Percentiles rank a stretch among this genome's conserved stretches.
Evolutionary conservation across 2,888 invertebrate species (phyloP).

Genomic region (Prosapia bicincta): DNA sequence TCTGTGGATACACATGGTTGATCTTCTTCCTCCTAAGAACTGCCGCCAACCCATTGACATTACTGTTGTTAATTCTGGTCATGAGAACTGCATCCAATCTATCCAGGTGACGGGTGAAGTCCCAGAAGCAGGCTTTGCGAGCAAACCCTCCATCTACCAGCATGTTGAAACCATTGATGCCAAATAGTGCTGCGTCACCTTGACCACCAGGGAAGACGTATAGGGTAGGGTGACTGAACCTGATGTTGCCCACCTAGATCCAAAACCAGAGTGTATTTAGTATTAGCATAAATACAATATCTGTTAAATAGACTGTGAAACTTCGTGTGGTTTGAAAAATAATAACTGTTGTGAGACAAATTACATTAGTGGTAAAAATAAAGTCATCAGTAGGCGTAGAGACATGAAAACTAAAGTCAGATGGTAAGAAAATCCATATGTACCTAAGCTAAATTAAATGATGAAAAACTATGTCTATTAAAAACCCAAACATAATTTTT

Average conservation of each 20-base stretch:
- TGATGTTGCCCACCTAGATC: constrained; percentile 58
- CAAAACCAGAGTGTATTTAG: too few species aligned
- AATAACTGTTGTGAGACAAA: too few species aligned
- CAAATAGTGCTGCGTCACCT: constrained; percentile 95
- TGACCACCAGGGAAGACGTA: constrained; percentile 96
- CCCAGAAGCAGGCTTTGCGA: constrained; percentile 95
- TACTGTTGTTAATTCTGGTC: constrained; percentile 92
- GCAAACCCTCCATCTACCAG: constrained; percentile 93
- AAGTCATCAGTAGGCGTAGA: too few species aligned
- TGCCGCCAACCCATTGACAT: constrained; percentile 86
- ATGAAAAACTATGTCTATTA: too few species aligned
- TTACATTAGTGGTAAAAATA: too few species aligned
- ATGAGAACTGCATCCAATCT: constrained; percentile 93
- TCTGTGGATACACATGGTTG: constrained; percentile 86
- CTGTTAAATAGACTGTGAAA: too few species aligned
- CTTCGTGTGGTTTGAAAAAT: too few species aligned
- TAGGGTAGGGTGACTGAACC: constrained; percentile 90
- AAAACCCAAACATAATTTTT: too few species aligned
- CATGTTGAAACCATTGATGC: constrained; percentile 95
- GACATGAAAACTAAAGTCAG: too few species aligned
- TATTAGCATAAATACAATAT: too few species aligned
- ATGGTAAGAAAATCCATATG: too few species aligned
- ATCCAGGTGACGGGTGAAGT: constrained; percentile 91
- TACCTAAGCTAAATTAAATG: too few species aligned
- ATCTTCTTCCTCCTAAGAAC: constrained; percentile 80